phyloP scores from a whole-genome alignment of 2,797 vertebrate genomes.

The Meriones psammophilus region DNA sequence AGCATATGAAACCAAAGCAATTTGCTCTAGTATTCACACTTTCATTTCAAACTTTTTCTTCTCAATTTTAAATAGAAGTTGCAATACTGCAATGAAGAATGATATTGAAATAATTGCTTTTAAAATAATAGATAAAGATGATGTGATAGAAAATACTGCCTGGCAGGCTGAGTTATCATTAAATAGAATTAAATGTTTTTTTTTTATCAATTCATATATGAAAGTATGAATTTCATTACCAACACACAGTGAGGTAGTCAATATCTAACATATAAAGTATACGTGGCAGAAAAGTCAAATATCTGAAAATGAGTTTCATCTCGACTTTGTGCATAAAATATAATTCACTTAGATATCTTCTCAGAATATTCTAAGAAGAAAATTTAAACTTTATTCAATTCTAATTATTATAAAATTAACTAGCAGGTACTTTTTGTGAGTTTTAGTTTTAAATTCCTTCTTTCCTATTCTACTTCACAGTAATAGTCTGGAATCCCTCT shows the following conservation, averaged over 20 bases:
- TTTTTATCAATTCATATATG: constrained; percentile 37
- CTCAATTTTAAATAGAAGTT: constrained; percentile 43
- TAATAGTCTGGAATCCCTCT: not conserved
- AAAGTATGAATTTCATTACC: constrained; percentile 62
- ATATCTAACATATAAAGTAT: constrained; percentile 44
- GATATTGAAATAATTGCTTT: constrained; percentile 57
- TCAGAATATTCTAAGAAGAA: not conserved
- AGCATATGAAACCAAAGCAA: constrained; percentile 19
- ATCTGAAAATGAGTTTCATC: constrained; percentile 41
- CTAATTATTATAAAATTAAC: constrained; percentile 45
- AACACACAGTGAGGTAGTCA: constrained; percentile 8
- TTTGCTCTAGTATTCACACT: not conserved
- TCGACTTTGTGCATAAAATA: constrained; percentile 38
- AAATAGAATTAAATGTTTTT: constrained; percentile 40
- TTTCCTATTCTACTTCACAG: constrained; percentile 4
- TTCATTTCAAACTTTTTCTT: constrained; percentile 32
- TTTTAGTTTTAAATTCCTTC: not conserved
- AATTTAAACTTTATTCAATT: constrained; percentile 45
- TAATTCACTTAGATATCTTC: constrained; percentile 54
- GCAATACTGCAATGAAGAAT: constrained; percentile 54
- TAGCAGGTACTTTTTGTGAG: not conserved
- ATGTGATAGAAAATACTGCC: constrained; percentile 8
- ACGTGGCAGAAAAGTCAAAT: constrained; percentile 41
- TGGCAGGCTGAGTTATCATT: constrained; percentile 17
- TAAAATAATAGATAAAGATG: constrained; percentile 55